Percentiles rank a stretch among this genome's conserved stretches.
These are phyloP conservation scores for Patella vulgata DNA, from an alignment of 1,140 invertebrate genomes.

Conservation along the genomic window DNA sequence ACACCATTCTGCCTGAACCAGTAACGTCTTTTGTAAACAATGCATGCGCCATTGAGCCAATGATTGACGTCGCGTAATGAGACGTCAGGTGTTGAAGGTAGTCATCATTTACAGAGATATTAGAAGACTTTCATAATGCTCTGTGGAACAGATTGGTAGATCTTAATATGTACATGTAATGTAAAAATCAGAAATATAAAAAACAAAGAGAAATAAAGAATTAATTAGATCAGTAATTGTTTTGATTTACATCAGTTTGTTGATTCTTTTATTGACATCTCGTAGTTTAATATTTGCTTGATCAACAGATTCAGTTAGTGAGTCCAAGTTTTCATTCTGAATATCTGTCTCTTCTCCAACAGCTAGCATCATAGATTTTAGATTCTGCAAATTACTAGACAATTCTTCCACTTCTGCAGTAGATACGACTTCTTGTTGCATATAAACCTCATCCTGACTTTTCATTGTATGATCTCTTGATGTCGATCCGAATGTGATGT, in stretches of 20 bases:
- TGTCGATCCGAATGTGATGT: neutral
- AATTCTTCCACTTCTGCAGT: constrained; percentile 37
- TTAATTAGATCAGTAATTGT: constrained; percentile 20
- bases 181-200: constrained; percentile 9
- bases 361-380: constrained; percentile 31
- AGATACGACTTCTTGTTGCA: constrained; percentile 20
- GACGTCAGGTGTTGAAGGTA: too few species aligned
- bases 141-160: too few species aligned
- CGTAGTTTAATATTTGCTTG: constrained; percentile 24
- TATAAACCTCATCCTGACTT: neutral
- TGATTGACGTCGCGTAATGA: too few species aligned
- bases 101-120: too few species aligned
- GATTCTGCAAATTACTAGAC: constrained; percentile 19
- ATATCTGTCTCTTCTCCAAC: constrained; percentile 30
- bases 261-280: constrained; percentile 17
- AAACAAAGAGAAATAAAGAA: constrained; percentile 24
- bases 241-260: constrained; percentile 18
- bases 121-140: too few species aligned
- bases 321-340: constrained; percentile 36
- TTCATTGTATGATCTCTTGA: too few species aligned
- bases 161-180: constrained; percentile 23
- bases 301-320: constrained; percentile 25
- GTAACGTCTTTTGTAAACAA: too few species aligned
- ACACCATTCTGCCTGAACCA: too few species aligned
- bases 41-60: too few species aligned